phyloP scores from a whole-genome alignment of 2,888 invertebrate species.

The Furcula furcula region DNA sequence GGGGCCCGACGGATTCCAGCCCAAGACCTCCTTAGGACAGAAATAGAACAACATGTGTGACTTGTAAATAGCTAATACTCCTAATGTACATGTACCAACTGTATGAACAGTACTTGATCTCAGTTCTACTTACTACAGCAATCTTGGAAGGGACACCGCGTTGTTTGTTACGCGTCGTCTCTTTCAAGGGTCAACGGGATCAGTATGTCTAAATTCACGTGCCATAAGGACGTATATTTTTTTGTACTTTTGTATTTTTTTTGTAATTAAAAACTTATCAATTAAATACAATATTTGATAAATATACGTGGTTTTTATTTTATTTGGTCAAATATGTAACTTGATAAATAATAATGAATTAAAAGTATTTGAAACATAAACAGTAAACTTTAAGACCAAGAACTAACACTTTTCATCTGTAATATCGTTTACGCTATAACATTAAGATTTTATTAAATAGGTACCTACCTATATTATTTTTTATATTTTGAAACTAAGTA shows the following conservation, averaged over 20 bases:
- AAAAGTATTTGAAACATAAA: too few species aligned
- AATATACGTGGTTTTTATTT: not conserved
- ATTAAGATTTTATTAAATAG: too few species aligned
- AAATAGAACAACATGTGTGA: conserved; percentile 22
- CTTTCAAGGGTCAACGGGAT: conserved; percentile 35
- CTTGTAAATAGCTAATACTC: conserved; percentile 39
- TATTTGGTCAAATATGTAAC: not conserved
- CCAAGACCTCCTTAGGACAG: conserved; percentile 77
- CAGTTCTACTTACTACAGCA: conserved; percentile 31
- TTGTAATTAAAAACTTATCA: conserved; percentile 28
- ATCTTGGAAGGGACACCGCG: not conserved
- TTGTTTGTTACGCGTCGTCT: conserved; percentile 4
- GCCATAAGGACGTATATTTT: conserved; percentile 56
- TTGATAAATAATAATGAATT: too few species aligned
- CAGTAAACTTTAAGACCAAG: too few species aligned
- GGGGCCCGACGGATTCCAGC: conserved; percentile 84
- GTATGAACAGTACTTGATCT: conserved; percentile 40
- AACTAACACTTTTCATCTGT: too few species aligned
- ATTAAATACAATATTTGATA: conserved; percentile 19
- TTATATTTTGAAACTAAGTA: too few species aligned
- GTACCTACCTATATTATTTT: too few species aligned
- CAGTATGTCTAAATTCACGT: conserved; percentile 58
- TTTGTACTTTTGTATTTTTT: conserved; percentile 58
- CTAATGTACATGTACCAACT: conserved; percentile 7
- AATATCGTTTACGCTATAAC: too few species aligned